Base-by-base conservation (phyloP, 2,113 vertebrate genomes). In the Colaptes auratus region DNA sequence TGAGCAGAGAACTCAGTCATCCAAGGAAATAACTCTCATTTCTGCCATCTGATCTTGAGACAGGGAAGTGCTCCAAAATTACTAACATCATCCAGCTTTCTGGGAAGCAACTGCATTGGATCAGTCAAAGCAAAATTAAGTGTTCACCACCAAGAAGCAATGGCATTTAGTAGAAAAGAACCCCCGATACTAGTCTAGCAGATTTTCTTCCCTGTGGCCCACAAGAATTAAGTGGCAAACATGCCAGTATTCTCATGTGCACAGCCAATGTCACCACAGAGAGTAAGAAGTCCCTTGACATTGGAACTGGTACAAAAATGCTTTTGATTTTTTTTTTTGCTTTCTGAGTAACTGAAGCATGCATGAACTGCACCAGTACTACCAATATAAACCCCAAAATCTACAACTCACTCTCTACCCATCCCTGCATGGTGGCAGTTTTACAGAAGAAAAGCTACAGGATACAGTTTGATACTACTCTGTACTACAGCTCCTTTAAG, bases 11-110 rank as follows among this genome's bases (percentile, higher is more conserved):
- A 94, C 92, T 94, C 90, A 95, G 91, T 85, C 78, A 94, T 96
- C 92, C 86, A 97, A 96, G 88, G 85, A 96, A 97, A 96, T 66
- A 96, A 76, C 72, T 90, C 69, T 72, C 50, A 81, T 76, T 96
- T 96, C 88, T 96, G 93, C 92, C 95, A 90, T 79, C 76, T 97
- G 86, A 95, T 97, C 88, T 92, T 92, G 76, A 96, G 90, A 96
- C 86, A 94, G 71, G 86, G 61, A 86, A 80, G 44, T 16, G 33
- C 79, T 93, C 91, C 92, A 96, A 73, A 92, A 86, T 85, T 92
- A 94, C 80, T 92, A 94, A 93, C 88, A 95, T 88, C 89, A 94
- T 76, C 83, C 83, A 96, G 66, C 48, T 76, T 95, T 95, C 90
- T 94, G 92, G 71, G 92, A 95, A 94, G 75, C 50, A 88, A 93